Conservation (phyloP, 2,113 vertebrate genomes). For the Tachuris rubrigastra region DNA sequence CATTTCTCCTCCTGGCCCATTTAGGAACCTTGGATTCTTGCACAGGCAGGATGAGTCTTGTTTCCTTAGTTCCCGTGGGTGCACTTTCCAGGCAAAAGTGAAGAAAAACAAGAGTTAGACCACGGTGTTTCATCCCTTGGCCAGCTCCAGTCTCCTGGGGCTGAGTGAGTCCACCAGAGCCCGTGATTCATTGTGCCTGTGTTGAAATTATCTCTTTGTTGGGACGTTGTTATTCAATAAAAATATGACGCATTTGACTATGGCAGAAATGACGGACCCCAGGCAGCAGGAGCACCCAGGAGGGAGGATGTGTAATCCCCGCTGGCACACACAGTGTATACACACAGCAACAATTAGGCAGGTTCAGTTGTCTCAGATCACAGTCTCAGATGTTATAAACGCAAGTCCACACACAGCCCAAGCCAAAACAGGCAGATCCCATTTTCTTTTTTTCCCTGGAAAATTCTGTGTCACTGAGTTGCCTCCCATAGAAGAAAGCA, state of each 20-base stretch:
- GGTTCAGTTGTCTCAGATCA: not conserved
- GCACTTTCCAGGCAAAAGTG: not conserved
- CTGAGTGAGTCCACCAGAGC: not conserved
- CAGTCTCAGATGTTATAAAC: not conserved
- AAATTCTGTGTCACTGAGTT: constrained; percentile 3
- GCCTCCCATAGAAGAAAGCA: not conserved
- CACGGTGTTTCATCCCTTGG: not conserved
- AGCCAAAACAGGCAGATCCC: not conserved
- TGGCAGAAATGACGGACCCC: not conserved
- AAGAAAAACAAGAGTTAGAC: not conserved
- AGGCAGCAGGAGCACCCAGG: not conserved
- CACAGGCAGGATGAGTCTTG: constrained; percentile 16
- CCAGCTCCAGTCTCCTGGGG: not conserved
- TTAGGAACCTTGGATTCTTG: not conserved
- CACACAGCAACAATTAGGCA: not conserved
- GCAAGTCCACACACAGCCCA: not conserved
- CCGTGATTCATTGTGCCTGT: not conserved
- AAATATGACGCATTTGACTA: not conserved
- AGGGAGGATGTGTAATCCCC: not conserved
- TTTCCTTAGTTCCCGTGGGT: not conserved
- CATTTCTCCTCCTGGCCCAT: not conserved
- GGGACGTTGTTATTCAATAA: not conserved
- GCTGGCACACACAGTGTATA: not conserved
- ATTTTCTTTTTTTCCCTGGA: not conserved
- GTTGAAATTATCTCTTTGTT: not conserved